These are phyloP conservation scores for Belgica antarctica DNA, from an alignment of 2,888 invertebrate species.

Conservation along the genomic window DNA sequence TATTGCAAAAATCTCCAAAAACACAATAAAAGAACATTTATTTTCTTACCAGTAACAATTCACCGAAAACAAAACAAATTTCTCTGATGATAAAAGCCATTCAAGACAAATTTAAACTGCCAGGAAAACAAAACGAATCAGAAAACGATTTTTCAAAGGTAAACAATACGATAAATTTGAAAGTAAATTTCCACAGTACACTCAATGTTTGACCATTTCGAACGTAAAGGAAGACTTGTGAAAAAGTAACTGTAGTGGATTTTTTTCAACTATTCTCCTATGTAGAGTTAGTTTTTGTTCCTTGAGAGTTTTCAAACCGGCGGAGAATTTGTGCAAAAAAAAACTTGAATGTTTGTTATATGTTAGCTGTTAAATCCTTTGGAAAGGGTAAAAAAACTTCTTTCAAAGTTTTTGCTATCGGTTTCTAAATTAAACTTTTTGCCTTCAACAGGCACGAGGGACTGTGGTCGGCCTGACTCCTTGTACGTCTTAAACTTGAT, in stretches of 20 bases:
- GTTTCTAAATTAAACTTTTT: neutral
- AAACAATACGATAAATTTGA: neutral
- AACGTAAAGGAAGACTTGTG: neutral
- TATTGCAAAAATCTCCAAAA: constrained; percentile 17
- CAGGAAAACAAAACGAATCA: constrained; percentile 9
- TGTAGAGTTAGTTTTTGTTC: neutral
- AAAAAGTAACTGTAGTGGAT: neutral
- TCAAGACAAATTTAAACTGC: constrained; percentile 1
- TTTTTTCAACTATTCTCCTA: constrained; percentile 13
- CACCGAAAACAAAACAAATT: neutral
- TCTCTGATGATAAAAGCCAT: neutral
- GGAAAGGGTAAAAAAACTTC: neutral
- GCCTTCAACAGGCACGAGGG: too few relatives aligned
- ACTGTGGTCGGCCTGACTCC: too few relatives aligned
- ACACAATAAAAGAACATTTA: constrained; percentile 20
- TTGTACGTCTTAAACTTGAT: neutral
- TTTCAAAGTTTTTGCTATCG: neutral
- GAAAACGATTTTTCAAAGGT: neutral
- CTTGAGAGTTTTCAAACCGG: too few relatives aligned
- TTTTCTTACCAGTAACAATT: constrained; percentile 30
- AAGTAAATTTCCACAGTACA: constrained; percentile 11
- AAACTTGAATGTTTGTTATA: neutral
- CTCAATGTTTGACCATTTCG: constrained; percentile 42
- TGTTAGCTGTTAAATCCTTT: neutral
- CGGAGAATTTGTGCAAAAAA: constrained; percentile 3